Conservation (phyloP, 1,140 invertebrate genomes). For the Anagrus nilaparvatae region DNA sequence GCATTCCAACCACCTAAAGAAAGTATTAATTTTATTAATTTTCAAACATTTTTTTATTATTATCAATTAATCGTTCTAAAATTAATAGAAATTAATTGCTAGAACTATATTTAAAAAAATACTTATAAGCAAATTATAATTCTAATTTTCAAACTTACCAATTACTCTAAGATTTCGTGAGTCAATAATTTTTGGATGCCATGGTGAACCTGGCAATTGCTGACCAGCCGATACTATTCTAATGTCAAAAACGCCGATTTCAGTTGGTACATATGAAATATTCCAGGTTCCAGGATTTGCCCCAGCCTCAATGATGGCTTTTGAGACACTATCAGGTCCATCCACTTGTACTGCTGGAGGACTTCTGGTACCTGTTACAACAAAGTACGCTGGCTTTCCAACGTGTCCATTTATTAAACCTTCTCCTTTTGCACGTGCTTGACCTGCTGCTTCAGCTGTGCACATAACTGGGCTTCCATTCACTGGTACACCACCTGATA, state of each 20-base stretch:
- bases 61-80: not conserved
- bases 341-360: conserved; percentile 45
- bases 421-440: conserved; percentile 52
- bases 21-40: conserved; percentile 35
- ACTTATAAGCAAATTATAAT: not conserved
- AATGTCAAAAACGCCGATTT: conserved; percentile 65
- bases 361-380: conserved; percentile 37
- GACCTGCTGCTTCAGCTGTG: conserved; percentile 51
- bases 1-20: conserved; percentile 71
- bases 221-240: conserved; percentile 62
- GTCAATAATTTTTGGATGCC: conserved; percentile 62
- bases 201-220: conserved; percentile 54
- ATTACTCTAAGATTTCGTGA: conserved; percentile 53
- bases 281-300: conserved; percentile 44
- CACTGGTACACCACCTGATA: conserved; percentile 43
- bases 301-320: conserved; percentile 42
- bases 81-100: not conserved
- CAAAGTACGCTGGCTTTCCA: conserved; percentile 38
- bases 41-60: not conserved
- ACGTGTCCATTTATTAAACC: conserved; percentile 49
- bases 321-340: conserved; percentile 58
- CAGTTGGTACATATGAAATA: conserved; percentile 57
- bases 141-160: conserved; percentile 20
- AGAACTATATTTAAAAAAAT: not conserved
- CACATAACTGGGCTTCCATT: conserved; percentile 43